Conservation (phyloP, 2,113 vertebrate genomes). For the Cheilinus undulatus region DNA sequence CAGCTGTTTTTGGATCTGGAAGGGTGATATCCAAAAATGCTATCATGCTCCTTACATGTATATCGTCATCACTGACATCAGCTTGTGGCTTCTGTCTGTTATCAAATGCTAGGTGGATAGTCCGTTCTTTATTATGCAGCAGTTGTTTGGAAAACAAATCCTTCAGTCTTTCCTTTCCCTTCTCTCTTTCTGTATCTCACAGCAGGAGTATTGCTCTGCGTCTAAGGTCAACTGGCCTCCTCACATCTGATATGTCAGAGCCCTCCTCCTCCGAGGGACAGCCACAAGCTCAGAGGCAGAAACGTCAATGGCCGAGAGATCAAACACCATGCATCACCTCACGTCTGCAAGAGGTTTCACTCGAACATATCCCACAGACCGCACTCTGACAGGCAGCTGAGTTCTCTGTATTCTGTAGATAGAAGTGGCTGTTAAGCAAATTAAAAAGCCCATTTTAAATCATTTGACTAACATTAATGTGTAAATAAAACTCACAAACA, state of each 20-base stretch:
- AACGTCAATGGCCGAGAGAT: constrained; percentile 17
- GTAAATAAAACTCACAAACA: too few relatives aligned
- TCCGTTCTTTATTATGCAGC: neutral
- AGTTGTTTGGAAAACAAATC: neutral
- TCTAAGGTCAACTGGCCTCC: constrained; percentile 54
- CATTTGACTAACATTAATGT: too few relatives aligned
- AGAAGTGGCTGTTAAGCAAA: too few relatives aligned
- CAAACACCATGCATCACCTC: constrained; percentile 25
- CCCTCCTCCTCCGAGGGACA: constrained; percentile 37
- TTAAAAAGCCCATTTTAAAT: too few relatives aligned
- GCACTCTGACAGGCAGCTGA: too few relatives aligned
- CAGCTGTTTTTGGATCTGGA: neutral
- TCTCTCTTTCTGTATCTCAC: neutral
- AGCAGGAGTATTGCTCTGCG: constrained; percentile 52
- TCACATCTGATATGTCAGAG: constrained; percentile 37
- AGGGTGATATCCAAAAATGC: too few relatives aligned
- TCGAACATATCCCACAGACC: neutral
- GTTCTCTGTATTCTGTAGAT: too few relatives aligned
- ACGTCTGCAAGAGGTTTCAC: constrained; percentile 6
- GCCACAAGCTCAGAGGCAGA: constrained; percentile 24
- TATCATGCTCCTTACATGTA: constrained; percentile 26
- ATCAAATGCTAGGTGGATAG: too few relatives aligned
- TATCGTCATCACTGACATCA: constrained; percentile 50
- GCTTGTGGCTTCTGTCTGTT: neutral
- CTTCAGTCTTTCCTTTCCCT: neutral